phyloP scores from a whole-genome alignment of 2,113 vertebrate species.

The Struthidea cinerea region DNA sequence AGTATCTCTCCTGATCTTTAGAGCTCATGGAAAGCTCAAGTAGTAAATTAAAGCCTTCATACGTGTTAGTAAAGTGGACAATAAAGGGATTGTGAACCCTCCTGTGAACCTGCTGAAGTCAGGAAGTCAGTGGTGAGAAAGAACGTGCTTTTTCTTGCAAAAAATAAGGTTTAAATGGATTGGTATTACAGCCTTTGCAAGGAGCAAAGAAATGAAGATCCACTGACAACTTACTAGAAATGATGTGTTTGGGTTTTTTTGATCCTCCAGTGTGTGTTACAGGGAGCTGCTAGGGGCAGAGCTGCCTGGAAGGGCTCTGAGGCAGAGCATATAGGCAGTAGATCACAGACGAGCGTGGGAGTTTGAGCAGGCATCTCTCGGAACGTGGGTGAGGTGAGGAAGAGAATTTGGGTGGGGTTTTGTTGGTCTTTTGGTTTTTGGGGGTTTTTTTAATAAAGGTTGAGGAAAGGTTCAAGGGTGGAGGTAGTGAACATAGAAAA shows the following conservation, averaged over 20 bases:
- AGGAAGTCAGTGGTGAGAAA: background rate
- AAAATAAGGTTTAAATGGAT: background rate
- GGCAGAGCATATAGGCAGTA: background rate
- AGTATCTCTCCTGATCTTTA: background rate
- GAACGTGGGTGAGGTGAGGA: background rate
- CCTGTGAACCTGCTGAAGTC: background rate
- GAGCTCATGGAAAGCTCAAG: background rate
- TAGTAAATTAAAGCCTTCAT: background rate
- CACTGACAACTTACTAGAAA: background rate
- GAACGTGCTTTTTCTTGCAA: background rate
- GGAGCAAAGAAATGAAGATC: background rate
- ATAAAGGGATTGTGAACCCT: background rate
- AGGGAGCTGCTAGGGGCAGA: background rate
- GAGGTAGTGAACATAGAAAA: background rate
- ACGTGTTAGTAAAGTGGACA: background rate
- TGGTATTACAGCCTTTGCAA: background rate
- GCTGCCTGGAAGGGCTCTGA: background rate
- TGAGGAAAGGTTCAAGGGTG: background rate
- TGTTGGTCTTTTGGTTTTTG: background rate
- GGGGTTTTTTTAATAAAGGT: background rate
- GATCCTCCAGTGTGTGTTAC: background rate
- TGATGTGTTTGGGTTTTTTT: fast-evolving
- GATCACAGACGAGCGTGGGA: background rate
- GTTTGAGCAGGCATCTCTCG: fast-evolving
- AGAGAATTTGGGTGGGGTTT: background rate